Evolutionary conservation across 1,140 invertebrate genomes (phyloP), one percentile per base, ranked within the genome.

Genomic region (Bombus soroeensis): DNA sequence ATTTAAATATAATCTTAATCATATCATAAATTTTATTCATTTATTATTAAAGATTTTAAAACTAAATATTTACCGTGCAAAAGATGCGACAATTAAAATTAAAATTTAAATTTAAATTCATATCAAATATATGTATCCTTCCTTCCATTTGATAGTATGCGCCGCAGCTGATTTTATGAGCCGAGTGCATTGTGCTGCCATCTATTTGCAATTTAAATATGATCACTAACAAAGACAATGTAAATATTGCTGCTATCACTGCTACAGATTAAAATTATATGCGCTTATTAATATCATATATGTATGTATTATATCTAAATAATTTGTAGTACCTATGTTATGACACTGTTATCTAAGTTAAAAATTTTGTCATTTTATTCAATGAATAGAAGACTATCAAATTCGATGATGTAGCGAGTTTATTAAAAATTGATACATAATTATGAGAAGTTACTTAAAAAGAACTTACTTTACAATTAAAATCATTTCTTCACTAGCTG

Each of bases 91-190:
- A 13, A 83, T 22, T 12, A 8, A 53, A 13, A 83, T 22, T 12
- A 8, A 53, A 77, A 57, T 83, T 68, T 34, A 41, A 78, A 83
- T 83, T 83, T 77, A 77, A 83, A 83, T 75, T 41, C 5, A 8
- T 68, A 70, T 68, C 62, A 78, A 53, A 59, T 43, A 6, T 66
- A 68, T 43, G 5, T 66, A 68, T 66, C 25, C n/a, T 41, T 53
- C 10, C 6, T 53, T 53, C 2, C 59, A 62, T 34, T 70, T 10
- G 1, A 25, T 3, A 25, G 9, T 68, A 41, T n/a, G 64, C 62
- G n/a, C 34, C 8, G 34, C 15, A 4, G 22, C 57, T 15, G 10
- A 47, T 53, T 76, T 77, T 22, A 22, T 78, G 39, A n/a, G 5
- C 3, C 22, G 32, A 66, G 1, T 4, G 43, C 1, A 53, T 10